These are phyloP conservation scores for Ladona fulva DNA, from an alignment of 1,140 invertebrate genomes.

Conservation along the genomic window DNA sequence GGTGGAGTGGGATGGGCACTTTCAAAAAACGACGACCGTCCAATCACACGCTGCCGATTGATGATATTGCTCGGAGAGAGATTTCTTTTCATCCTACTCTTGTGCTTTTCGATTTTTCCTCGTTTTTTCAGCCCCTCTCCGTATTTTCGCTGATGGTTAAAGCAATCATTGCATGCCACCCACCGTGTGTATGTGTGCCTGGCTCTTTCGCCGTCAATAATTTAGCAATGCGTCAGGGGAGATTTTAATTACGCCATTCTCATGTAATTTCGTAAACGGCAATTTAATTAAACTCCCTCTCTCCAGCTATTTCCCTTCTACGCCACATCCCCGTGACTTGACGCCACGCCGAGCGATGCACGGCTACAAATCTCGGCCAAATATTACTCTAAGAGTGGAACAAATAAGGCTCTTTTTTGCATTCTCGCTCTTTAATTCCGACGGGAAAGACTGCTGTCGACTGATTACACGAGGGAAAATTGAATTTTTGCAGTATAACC, in stretches of 20 bases:
- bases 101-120: neutral
- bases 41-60: neutral
- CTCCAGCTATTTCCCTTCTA: neutral
- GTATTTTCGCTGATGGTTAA: neutral
- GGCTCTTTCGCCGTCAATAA: neutral
- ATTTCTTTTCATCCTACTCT: neutral
- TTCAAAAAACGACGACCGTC: neutral
- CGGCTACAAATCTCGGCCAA: too few relatives aligned
- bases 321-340: too few relatives aligned
- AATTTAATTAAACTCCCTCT: neutral
- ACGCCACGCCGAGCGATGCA: too few relatives aligned
- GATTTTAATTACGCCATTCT: constrained; percentile 10
- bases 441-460: too few relatives aligned
- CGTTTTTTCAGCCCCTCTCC: neutral
- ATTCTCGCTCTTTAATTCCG: too few relatives aligned
- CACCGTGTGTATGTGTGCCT: neutral
- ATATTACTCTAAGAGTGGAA: too few relatives aligned
- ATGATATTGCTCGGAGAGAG: neutral
- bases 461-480: too few relatives aligned
- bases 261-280: neutral
- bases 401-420: too few relatives aligned
- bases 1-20: neutral
- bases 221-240: neutral
- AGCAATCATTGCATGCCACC: neutral
- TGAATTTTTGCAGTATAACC: too few relatives aligned